phyloP scores from a whole-genome alignment of 2,113 vertebrate species.

The Ageneiosus marmoratus region DNA sequence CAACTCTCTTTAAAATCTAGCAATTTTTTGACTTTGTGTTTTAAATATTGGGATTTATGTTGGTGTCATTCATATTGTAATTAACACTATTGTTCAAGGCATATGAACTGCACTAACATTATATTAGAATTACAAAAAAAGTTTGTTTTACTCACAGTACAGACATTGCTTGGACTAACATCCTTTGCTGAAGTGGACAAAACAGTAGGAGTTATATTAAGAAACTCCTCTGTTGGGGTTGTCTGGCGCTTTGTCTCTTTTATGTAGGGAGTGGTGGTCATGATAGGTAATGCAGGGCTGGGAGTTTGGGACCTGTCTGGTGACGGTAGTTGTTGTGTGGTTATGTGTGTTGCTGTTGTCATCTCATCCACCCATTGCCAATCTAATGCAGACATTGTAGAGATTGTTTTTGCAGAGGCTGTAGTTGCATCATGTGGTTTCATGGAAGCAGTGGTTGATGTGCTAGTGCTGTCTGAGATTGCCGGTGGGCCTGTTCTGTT shows the following conservation, averaged over 20 bases:
- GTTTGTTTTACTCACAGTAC: conserved; percentile 65
- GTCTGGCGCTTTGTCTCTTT: conserved; percentile 34
- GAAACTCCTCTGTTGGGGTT: conserved; percentile 27
- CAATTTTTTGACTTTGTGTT: not conserved
- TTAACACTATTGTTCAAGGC: not conserved
- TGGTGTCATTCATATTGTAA: not conserved
- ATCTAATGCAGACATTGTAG: conserved; percentile 13
- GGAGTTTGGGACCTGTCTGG: conserved; percentile 23
- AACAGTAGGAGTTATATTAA: conserved; percentile 10
- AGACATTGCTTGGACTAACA: conserved; percentile 60
- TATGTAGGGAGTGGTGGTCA: conserved; percentile 23
- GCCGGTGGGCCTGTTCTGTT: not conserved
- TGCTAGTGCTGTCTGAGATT: conserved; percentile 28
- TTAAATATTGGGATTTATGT: not conserved
- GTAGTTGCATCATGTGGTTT: conserved; percentile 22
- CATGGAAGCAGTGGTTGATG: conserved; percentile 15
- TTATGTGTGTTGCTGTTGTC: not conserved
- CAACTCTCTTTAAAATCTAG: not conserved
- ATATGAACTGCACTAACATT: not conserved
- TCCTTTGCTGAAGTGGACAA: conserved; percentile 17
- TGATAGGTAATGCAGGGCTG: not conserved
- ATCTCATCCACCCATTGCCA: conserved; percentile 16
- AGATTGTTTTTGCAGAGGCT: conserved; percentile 17
- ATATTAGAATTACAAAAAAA: not conserved
- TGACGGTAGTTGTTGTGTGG: not conserved